Percentiles rank a stretch among this genome's conserved stretches.
Evolutionary conservation across 1,140 invertebrate species (phyloP).

Genomic region (Drosophila elegans): DNA sequence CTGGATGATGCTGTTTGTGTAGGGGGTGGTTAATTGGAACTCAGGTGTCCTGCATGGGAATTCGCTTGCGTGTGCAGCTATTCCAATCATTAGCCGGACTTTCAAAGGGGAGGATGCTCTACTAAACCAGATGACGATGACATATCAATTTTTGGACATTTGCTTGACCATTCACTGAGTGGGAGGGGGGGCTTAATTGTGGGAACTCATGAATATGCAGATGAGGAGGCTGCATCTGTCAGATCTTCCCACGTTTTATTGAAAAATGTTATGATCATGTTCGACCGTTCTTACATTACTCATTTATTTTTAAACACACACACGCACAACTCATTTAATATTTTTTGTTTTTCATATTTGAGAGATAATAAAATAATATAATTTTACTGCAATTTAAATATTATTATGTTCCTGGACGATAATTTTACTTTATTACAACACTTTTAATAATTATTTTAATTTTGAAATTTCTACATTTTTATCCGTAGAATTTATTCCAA

Average conservation of each 20-base stretch:
- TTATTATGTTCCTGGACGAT: too few species aligned
- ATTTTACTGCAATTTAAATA: too few species aligned
- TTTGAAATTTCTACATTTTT: too few species aligned
- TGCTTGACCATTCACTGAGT: constrained; percentile 35
- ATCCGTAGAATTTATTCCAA: too few species aligned
- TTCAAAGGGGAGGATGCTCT: constrained; percentile 58
- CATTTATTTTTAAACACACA: too few species aligned
- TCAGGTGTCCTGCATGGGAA: constrained; percentile 81
- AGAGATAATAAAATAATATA: too few species aligned
- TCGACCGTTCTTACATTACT: too few species aligned
- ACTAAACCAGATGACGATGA: constrained; percentile 84
- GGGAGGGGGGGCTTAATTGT: constrained; percentile 36
- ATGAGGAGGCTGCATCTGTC: constrained; percentile 20
- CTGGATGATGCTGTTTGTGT: constrained; percentile 33
- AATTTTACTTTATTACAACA: too few species aligned
- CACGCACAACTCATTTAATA: too few species aligned
- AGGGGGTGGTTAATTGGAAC: constrained; percentile 43
- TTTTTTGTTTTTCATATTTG: too few species aligned
- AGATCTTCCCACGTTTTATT: constrained; percentile 33
- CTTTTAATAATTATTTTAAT: too few species aligned
- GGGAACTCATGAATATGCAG: constrained; percentile 75
- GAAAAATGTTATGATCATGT: not conserved
- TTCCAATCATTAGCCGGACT: constrained; percentile 60
- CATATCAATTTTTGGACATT: constrained; percentile 64
- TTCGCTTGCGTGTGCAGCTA: constrained; percentile 79